Conservation (phyloP, 2,797 vertebrate genomes). For the Enteromius thamalakanensis region DNA sequence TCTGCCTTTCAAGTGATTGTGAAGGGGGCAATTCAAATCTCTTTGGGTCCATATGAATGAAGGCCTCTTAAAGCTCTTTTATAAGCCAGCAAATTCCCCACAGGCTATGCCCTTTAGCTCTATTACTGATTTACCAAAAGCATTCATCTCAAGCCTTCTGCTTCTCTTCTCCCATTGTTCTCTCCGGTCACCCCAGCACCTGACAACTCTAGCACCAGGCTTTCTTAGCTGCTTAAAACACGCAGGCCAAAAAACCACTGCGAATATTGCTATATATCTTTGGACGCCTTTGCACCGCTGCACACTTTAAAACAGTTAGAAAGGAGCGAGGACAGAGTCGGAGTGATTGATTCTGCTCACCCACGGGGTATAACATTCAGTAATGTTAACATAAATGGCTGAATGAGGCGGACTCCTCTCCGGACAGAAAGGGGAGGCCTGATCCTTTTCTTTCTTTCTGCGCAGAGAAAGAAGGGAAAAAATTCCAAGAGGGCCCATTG, state of each 20-base stretch:
- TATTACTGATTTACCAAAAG: constrained; percentile 96
- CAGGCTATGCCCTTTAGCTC: constrained; percentile 95
- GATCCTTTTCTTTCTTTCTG: constrained; percentile 67
- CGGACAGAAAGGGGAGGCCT: constrained; percentile 69
- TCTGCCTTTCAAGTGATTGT: constrained; percentile 96
- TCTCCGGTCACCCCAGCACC: constrained; percentile 82
- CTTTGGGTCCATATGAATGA: constrained; percentile 93
- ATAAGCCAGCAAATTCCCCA: constrained; percentile 88
- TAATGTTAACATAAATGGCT: constrained; percentile 72
- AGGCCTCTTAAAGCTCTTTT: constrained; percentile 89
- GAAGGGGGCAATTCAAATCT: constrained; percentile 90
- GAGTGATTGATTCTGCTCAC: constrained; percentile 71
- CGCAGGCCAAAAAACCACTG: constrained; percentile 71
- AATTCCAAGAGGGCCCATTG: constrained; percentile 88
- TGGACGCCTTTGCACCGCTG: constrained; percentile 45
- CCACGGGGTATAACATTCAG: constrained; percentile 61
- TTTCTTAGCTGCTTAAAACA: constrained; percentile 63
- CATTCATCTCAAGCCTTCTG: constrained; percentile 94
- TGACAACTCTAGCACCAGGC: constrained; percentile 81
- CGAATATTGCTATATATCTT: constrained; percentile 69
- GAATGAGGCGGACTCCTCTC: constrained; percentile 66
- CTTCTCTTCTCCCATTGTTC: constrained; percentile 84
- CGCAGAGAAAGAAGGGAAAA: constrained; percentile 82
- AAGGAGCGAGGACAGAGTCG: constrained; percentile 32
- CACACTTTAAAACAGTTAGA: constrained; percentile 58